Conservation (phyloP, 2,113 vertebrate genomes). For the Atherinomorus stipes region DNA sequence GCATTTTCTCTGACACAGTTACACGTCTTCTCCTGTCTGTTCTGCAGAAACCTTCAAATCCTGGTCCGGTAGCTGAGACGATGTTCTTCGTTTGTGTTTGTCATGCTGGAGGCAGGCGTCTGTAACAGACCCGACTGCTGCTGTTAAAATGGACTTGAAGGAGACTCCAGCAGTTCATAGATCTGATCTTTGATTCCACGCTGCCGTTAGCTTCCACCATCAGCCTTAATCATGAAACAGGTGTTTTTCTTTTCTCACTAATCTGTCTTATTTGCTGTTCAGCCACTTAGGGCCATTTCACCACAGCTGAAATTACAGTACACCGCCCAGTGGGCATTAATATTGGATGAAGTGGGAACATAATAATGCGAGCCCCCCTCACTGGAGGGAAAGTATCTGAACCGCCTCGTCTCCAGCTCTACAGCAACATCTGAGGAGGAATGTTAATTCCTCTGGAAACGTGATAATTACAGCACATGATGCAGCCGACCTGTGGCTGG, state of each 20-base stretch:
- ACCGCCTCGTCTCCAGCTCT: constrained; percentile 48
- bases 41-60: no score
- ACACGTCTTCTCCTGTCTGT: no score
- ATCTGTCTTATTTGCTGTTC: constrained; percentile 77
- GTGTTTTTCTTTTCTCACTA: constrained; percentile 75
- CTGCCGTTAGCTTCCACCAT: constrained; percentile 70
- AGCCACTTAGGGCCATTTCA: constrained; percentile 77
- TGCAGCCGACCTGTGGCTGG: constrained; percentile 36
- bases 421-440: constrained; percentile 63
- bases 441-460: constrained; percentile 78
- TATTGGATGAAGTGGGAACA: constrained; percentile 81
- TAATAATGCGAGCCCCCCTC: constrained; percentile 68
- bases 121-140: no score
- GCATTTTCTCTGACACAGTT: no score
- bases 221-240: constrained; percentile 74
- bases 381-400: constrained; percentile 62
- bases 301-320: constrained; percentile 75
- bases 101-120: no score
- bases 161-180: constrained; percentile 64
- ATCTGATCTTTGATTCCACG: constrained; percentile 65
- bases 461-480: constrained; percentile 71
- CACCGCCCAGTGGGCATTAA: constrained; percentile 78
- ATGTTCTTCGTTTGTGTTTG: no score
- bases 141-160: constrained; percentile 31
- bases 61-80: no score